Percentiles rank a stretch among this genome's conserved stretches.
phyloP scores from a whole-genome alignment of 2,888 invertebrate species.

The Nomada ferruginata region DNA sequence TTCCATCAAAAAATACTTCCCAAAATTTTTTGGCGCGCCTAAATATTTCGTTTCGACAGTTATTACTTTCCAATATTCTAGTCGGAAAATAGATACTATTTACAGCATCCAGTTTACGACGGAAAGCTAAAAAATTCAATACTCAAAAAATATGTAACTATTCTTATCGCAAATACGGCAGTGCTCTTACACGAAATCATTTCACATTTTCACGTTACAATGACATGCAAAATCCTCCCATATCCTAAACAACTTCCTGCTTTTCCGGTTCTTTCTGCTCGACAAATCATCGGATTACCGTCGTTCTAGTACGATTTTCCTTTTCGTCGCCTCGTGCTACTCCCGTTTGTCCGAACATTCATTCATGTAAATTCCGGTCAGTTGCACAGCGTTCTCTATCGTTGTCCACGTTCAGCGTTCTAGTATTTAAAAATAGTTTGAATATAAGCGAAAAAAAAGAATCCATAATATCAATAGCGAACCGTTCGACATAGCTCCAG shows the following conservation, averaged over 20 bases:
- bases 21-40: neutral
- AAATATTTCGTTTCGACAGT: too few relatives aligned
- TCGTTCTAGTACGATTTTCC: conserved; percentile 18
- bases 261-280: neutral
- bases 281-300: conserved; percentile 41
- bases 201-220: neutral
- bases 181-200: neutral
- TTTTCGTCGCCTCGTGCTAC: neutral
- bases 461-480: too few relatives aligned
- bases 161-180: neutral
- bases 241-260: conserved; percentile 9
- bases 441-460: too few relatives aligned
- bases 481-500: too few relatives aligned
- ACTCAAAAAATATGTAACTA: too few relatives aligned
- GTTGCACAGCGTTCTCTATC: too few relatives aligned
- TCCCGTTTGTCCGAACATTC: neutral
- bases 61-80: neutral
- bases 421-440: too few relatives aligned
- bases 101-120: too few relatives aligned
- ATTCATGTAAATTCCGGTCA: conserved; percentile 31
- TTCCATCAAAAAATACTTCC: neutral
- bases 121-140: too few relatives aligned
- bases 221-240: neutral
- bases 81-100: neutral
- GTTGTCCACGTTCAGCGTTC: too few relatives aligned